Percentiles rank a stretch among this genome's conserved stretches.
phyloP scores from a whole-genome alignment of 2,888 invertebrate species.

The Rhodophaea formosa region DNA sequence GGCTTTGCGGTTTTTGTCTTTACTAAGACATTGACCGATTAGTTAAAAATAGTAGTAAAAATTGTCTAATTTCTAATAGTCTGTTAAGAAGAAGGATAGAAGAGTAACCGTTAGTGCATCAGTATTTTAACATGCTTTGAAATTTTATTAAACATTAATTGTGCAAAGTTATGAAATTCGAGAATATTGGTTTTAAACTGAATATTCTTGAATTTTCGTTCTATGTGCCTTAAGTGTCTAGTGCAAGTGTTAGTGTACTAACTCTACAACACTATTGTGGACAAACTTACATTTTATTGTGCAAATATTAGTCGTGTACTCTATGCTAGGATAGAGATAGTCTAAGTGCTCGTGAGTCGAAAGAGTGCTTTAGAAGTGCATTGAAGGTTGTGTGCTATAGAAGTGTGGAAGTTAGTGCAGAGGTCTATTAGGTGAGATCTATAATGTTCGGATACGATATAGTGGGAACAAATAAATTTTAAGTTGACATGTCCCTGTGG shows the following conservation, averaged over 20 bases:
- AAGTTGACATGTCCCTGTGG: no score
- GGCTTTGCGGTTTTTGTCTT: conserved; percentile 46
- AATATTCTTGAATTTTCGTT: conserved; percentile 60
- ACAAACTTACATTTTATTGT: conserved; percentile 66
- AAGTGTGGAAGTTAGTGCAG: conserved; percentile 74
- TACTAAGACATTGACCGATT: conserved; percentile 37
- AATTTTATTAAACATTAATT: conserved; percentile 20
- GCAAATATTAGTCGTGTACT: conserved; percentile 65
- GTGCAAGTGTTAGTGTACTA: conserved; percentile 64
- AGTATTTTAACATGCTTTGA: conserved; percentile 6
- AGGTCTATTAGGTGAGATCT: conserved; percentile 69
- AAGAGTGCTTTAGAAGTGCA: conserved; percentile 72
- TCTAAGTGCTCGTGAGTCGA: conserved; percentile 58
- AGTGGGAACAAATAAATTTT: background rate
- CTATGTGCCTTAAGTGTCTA: conserved; percentile 66
- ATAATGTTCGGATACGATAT: conserved; percentile 42
- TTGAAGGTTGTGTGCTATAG: conserved; percentile 72
- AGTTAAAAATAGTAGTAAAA: background rate
- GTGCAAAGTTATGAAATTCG: conserved; percentile 29
- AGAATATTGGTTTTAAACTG: conserved; percentile 28
- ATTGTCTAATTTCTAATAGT: conserved; percentile 9
- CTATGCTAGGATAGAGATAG: conserved; percentile 73
- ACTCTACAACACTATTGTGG: conserved; percentile 68
- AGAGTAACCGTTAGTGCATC: conserved; percentile 4
- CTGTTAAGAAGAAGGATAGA: background rate